These are phyloP conservation scores for Phyllostomus discolor DNA, from an alignment of 2,113 vertebrate genomes.

Conservation along the genomic window DNA sequence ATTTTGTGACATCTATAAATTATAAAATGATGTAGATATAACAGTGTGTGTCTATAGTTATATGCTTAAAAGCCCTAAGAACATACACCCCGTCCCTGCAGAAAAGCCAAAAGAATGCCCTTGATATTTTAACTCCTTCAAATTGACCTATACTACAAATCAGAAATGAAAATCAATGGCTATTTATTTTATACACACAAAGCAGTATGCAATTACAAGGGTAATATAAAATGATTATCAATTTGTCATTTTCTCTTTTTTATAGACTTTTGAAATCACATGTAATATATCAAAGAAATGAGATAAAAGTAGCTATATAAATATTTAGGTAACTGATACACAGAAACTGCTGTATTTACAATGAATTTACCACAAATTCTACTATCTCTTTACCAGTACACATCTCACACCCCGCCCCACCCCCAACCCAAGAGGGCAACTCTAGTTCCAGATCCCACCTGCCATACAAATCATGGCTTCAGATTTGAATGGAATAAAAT, in stretches of 20 bases:
- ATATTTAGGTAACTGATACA: not conserved
- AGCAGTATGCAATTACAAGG: not conserved
- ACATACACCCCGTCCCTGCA: not conserved
- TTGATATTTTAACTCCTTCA: conserved; percentile 21
- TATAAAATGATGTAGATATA: not conserved
- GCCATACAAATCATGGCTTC: not conserved
- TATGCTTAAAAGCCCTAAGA: not conserved
- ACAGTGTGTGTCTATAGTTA: not conserved
- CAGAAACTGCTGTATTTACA: not conserved
- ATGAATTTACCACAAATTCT: not conserved
- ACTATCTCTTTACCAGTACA: not conserved
- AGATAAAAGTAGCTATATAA: not conserved
- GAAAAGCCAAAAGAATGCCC: not conserved
- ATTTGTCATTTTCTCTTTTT: not conserved
- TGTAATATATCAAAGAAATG: not conserved
- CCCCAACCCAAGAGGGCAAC: not conserved
- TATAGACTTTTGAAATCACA: not conserved
- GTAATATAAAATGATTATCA: conserved; percentile 4
- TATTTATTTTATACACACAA: not conserved
- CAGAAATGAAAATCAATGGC: not conserved
- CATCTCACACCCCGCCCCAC: not conserved
- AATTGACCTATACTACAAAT: not conserved
- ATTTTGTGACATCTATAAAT: conserved; percentile 40
- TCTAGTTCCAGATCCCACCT: not conserved
- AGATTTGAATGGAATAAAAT: not conserved